Evolutionary conservation across 2,113 vertebrate species (phyloP).

Genomic region (Ia io): DNA sequence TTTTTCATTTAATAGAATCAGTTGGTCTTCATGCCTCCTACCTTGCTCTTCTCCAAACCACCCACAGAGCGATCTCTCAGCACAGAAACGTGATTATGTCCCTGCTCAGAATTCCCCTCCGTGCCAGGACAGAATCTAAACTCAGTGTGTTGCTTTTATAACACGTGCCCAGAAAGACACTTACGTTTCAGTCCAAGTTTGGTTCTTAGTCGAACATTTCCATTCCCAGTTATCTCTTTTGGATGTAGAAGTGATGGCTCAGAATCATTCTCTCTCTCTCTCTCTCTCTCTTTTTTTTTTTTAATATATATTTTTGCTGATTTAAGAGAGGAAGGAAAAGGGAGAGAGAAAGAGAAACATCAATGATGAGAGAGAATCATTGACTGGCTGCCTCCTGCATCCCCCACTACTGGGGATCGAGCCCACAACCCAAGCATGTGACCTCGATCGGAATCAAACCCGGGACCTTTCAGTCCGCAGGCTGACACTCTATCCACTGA

Average conservation of each 20-base stretch:
- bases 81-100: accelerated
- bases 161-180: conserved; percentile 3
- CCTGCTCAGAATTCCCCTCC: background rate
- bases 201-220: conserved; percentile 1
- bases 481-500: background rate
- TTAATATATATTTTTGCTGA: too few species aligned
- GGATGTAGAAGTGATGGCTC: background rate
- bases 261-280: too few species aligned
- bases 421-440: background rate
- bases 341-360: background rate
- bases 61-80: background rate
- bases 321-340: background rate
- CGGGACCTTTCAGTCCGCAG: accelerated
- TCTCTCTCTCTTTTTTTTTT: too few species aligned
- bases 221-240: background rate
- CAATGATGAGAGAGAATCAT: background rate
- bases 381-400: too few species aligned
- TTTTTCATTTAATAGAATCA: background rate
- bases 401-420: too few species aligned
- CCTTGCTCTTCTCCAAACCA: background rate
- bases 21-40: background rate
- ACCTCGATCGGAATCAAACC: background rate
- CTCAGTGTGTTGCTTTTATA: background rate
- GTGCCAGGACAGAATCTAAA: background rate
- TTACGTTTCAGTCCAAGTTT: background rate